Base-by-base conservation (phyloP, 2,888 invertebrate species). In the Platycheirus albimanus region DNA sequence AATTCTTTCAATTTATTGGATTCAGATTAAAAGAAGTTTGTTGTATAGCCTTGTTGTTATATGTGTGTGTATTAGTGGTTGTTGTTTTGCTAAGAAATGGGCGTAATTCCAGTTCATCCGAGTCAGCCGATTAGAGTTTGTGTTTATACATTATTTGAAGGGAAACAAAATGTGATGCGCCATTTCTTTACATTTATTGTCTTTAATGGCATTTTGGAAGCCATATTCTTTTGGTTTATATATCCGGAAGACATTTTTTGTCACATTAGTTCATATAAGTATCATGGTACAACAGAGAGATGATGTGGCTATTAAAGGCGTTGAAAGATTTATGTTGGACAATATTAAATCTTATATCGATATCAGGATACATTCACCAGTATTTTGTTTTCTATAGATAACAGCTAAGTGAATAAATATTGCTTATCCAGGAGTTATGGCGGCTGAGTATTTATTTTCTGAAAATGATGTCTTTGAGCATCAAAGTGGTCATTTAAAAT, bases 81-180 rank as follows among this genome's bases (percentile, higher is more conserved):
- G n/a, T n/a, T n/a, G 17, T 41, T 52, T n/a, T 24, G 17, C 41
- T 36, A 11, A 54, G 47, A 47, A 54, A 74, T 56, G 51, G 75
- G 58, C 45, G 70, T 80, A 64, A 64, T 80, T 43, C 66, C 24
- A 45, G 17, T 56, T 69, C 33, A 51, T 56, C 17, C 30, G 56
- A 17, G 11, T 30, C 43, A 75, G 58, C 0, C 30, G 38, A 17
- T 36, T 70, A 24, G 15, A 13, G 19, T 15, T 56, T 33, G 41
- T 17, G 17, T 45, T 24, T n/a, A 24, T 4, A 24, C 24, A 33
- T 33, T 3, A 4, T 33, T 33, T 33, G 30, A 7, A 15, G 17
- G 49, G 17, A 51, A 15, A 24, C 24, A n/a, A 41, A 41, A 41
- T 41, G 58, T 61, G 43, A 43, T 43, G 28, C n/a, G n/a, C 6